These are phyloP conservation scores for Rachycentron canadum DNA, from an alignment of 2,797 vertebrate species.

Conservation along the genomic window DNA sequence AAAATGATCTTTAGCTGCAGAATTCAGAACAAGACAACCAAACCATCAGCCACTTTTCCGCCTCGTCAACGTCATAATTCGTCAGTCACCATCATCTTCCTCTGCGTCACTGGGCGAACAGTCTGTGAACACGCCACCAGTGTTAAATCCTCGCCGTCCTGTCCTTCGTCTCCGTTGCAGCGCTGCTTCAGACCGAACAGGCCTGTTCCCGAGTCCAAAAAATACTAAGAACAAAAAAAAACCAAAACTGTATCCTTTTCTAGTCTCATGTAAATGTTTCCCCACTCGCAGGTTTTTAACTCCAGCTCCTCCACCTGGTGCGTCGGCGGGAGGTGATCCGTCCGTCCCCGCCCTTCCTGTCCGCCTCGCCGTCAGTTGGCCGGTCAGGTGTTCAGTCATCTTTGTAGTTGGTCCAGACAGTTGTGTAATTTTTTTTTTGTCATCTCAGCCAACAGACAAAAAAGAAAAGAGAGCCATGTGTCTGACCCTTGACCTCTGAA, in stretches of 20 bases:
- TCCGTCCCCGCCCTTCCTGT: slow-evolving; percentile 11
- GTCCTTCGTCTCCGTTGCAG: not conserved
- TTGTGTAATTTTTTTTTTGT: slow-evolving; percentile 50
- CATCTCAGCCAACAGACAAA: slow-evolving; percentile 77
- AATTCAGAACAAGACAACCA: not conserved
- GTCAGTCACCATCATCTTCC: not conserved
- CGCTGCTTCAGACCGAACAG: slow-evolving; percentile 1
- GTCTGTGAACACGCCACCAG: not conserved
- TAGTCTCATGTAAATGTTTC: slow-evolving; percentile 23
- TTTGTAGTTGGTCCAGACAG: slow-evolving; percentile 57
- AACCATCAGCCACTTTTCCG: not conserved
- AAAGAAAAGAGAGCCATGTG: slow-evolving; percentile 70
- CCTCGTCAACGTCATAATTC: not conserved
- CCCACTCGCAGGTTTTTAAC: slow-evolving; percentile 46
- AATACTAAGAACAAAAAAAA: not conserved
- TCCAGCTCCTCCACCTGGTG: slow-evolving; percentile 29
- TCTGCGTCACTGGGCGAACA: not conserved
- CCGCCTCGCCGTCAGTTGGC: slow-evolving; percentile 33
- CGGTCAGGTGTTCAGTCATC: slow-evolving; percentile 32
- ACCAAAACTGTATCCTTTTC: not conserved
- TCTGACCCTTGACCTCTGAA: slow-evolving; percentile 70
- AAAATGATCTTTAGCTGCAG: too few relatives aligned
- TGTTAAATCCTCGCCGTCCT: not conserved
- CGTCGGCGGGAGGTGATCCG: slow-evolving; percentile 25
- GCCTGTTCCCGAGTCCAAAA: slow-evolving; percentile 39